Evolutionary conservation across 2,888 invertebrate species (phyloP).

Genomic region (Blastobasis adustella): DNA sequence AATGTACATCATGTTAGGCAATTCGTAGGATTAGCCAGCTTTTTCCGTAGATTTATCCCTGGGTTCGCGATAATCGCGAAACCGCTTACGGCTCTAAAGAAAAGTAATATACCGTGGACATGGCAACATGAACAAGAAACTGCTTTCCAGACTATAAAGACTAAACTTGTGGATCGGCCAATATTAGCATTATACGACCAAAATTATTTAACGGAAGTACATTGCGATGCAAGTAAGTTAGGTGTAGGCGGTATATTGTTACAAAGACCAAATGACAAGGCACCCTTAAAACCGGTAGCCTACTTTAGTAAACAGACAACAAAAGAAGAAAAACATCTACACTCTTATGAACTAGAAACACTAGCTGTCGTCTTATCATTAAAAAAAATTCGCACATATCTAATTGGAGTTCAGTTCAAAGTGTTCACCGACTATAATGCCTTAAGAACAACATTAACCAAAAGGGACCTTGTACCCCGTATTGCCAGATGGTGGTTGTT

Average conservation of each 20-base stretch:
- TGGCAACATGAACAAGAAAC: conserved; percentile 8
- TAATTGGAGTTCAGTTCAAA: conserved; percentile 20
- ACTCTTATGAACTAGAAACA: conserved; percentile 32
- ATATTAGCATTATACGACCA: conserved; percentile 9
- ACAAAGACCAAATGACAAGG: conserved; percentile 11
- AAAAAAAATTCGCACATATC: conserved; percentile 26
- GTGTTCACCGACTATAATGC: conserved; percentile 33
- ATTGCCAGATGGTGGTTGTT: conserved; percentile 15
- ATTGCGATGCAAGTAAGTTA: conserved; percentile 23
- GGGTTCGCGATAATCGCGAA: conserved; percentile 2
- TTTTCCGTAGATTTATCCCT: conserved; percentile 2
- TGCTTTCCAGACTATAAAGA: conserved; percentile 6
- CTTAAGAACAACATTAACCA: conserved; percentile 23
- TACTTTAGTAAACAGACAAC: conserved; percentile 29
- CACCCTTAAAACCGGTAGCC: conserved; percentile 16
- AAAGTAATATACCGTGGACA: conserved; percentile 1
- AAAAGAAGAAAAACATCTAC: conserved; percentile 24
- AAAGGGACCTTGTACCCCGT: conserved; percentile 13
- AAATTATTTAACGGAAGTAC: conserved; percentile 7
- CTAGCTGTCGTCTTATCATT: conserved; percentile 31
- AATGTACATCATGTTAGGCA: conserved; percentile 5
- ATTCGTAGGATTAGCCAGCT: conserved; percentile 3
- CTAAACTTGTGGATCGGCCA: conserved; percentile 1
- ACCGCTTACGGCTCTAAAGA: conserved; percentile 2
- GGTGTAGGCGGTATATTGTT: conserved; percentile 27